Evolutionary conservation across 2,888 invertebrate genomes (phyloP).

Genomic region (Andrena trimmerana): DNA sequence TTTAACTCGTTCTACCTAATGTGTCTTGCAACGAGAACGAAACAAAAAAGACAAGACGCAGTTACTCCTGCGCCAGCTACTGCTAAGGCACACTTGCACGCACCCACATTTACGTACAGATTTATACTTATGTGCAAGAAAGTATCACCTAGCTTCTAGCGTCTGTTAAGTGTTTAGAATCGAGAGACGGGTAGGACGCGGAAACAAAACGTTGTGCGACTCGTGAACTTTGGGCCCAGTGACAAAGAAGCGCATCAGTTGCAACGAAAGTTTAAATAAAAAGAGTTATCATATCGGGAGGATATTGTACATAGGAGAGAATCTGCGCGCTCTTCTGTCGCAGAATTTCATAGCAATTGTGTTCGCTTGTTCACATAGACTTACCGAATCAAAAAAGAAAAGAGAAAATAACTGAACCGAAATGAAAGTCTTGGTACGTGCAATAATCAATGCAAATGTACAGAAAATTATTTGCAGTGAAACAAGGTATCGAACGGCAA

Average conservation of each 20-base stretch:
- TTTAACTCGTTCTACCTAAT: conserved; percentile 36
- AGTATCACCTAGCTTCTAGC: conserved; percentile 46
- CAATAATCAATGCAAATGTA: conserved; percentile 6
- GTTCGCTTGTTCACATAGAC: not conserved
- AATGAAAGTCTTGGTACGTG: conserved; percentile 10
- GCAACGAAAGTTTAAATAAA: not conserved
- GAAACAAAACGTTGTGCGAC: conserved; percentile 21
- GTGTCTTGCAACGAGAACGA: conserved; percentile 28
- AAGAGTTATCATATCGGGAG: not conserved
- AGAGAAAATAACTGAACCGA: not conserved
- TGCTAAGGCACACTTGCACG: conserved; percentile 23
- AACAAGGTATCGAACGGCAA: conserved; percentile 23
- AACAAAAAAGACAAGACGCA: conserved; percentile 16
- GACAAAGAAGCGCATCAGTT: not conserved
- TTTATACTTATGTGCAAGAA: conserved; percentile 52
- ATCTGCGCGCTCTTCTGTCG: not conserved
- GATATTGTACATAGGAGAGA: not conserved
- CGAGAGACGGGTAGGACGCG: not conserved
- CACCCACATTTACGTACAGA: conserved; percentile 49
- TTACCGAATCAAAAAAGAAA: not conserved
- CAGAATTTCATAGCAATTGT: not conserved
- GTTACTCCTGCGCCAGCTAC: conserved; percentile 30
- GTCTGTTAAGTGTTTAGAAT: not conserved
- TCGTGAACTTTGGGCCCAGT: not conserved
- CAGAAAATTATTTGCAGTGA: conserved; percentile 2